Evolutionary conservation across 2,113 vertebrate genomes (phyloP).

Genomic region (Orycteropus afer): DNA sequence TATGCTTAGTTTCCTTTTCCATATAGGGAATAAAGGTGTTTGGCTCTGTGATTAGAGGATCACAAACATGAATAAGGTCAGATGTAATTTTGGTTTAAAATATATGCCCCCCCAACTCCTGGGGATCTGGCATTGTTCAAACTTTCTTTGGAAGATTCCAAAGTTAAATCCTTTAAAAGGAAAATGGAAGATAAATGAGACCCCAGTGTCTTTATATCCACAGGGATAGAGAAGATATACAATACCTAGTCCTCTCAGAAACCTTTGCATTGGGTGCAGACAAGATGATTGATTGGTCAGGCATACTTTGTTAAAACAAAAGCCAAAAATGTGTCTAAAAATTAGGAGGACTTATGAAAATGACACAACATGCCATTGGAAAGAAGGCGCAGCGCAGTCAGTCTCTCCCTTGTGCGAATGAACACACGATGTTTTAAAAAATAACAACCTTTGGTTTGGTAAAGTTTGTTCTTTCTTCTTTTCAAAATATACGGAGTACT

Average conservation of each 20-base stretch:
- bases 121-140: conserved; percentile 81
- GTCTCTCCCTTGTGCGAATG: conserved; percentile 86
- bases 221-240: conserved; percentile 64
- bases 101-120: conserved; percentile 50
- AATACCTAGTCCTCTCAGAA: conserved; percentile 74
- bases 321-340: conserved; percentile 76
- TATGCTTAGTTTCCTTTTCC: conserved; percentile 64
- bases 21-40: conserved; percentile 60
- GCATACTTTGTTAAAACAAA: conserved; percentile 77
- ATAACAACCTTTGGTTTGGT: conserved; percentile 90
- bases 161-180: conserved; percentile 72
- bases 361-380: conserved; percentile 80
- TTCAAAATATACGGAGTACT: conserved; percentile 84
- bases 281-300: conserved; percentile 72
- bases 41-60: conserved; percentile 73
- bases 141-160: conserved; percentile 75
- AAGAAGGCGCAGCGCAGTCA: conserved; percentile 86
- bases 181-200: conserved; percentile 74
- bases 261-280: conserved; percentile 73
- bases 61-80: conserved; percentile 73
- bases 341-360: conserved; percentile 77
- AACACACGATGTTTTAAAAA: conserved; percentile 86
- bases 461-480: conserved; percentile 84
- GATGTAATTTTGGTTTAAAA: conserved; percentile 79
- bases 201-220: conserved; percentile 78